These are phyloP conservation scores for Myiotriccus ornatus DNA, from an alignment of 2,797 vertebrate species.

Conservation along the genomic window DNA sequence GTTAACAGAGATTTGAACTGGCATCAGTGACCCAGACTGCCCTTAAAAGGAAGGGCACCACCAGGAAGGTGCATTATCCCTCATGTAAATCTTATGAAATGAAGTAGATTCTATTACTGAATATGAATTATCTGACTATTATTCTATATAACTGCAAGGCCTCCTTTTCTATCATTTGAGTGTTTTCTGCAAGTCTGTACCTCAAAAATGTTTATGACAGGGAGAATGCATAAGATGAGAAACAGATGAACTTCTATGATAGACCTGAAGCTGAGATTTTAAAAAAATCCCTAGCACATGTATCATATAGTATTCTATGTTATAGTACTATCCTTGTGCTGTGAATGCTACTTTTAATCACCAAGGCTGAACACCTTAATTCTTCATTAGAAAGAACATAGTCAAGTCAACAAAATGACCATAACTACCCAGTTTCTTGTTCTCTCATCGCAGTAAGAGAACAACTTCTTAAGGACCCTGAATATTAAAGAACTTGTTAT, in stretches of 20 bases:
- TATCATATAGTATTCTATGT: not conserved
- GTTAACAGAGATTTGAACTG: not conserved
- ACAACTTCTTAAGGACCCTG: not conserved
- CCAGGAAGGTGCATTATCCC: not conserved
- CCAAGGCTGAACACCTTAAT: not conserved
- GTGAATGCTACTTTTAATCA: not conserved
- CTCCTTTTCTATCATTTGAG: not conserved
- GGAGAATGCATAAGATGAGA: not conserved
- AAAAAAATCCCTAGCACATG: not conserved
- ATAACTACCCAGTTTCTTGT: not conserved
- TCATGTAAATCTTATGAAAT: not conserved
- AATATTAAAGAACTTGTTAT: not conserved
- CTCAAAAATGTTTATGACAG: not conserved
- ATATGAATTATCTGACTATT: not conserved
- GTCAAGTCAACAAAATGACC: not conserved
- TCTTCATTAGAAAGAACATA: not conserved
- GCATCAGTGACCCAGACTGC: not conserved
- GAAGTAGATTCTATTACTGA: not conserved
- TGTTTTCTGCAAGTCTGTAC: not conserved
- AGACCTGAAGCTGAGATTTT: not conserved
- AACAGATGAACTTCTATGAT: not conserved
- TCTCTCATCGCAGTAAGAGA: not conserved
- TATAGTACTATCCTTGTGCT: not conserved
- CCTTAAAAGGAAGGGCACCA: not conserved
- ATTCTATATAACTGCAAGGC: not conserved